Evolutionary conservation across 2,888 invertebrate species (phyloP), one percentile per base, ranked within the genome.

Genomic region (Noctua fimbriata): DNA sequence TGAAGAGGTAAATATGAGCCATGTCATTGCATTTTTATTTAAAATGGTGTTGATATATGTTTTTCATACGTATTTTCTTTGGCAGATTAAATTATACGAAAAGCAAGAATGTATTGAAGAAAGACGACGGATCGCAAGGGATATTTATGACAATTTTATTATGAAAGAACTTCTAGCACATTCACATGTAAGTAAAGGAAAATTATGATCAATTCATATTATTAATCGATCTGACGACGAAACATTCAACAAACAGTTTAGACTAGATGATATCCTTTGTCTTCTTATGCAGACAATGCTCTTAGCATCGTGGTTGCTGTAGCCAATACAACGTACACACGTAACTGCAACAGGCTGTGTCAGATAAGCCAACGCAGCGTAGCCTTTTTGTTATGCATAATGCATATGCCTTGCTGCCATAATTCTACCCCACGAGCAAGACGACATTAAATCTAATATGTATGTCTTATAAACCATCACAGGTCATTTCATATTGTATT

Each of bases 141-240:
- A 99, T 96, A 99, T 99, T 93, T 99, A 99, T 97, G 99, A 99
- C 97, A 99, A 99, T 97, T 99, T 99, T 97, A 99, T 99, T 95
- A 99, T 99, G 99, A 99, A 99, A 96, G 99, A 99, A 97, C 98
- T 99, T 95, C 97, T 99, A 95, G 99, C 99, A 90, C 99, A 99
- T 97, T 98, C 99, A 92, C 99, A 99, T 97, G 99, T 99, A 97
- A 98, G 98, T 98, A 92, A 87, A 79, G 12, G 36, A 74, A 71
- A 72, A 72, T 74, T 63, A 63, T 49, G 41, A 41, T 72, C 16
- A 36, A 71, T 24, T 21, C 12, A 49, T 24, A 63, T 79, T 69
- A 79, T 72, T 72, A 55, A 69, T 70, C n/a, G n/a, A 67, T 67
- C 49, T 41, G 52, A 60, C 21, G 41, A 41, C 67, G n/a, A 52